Evolutionary conservation across 2,797 vertebrate species (phyloP).

Genomic region (Sebastes trivittatus): DNA sequence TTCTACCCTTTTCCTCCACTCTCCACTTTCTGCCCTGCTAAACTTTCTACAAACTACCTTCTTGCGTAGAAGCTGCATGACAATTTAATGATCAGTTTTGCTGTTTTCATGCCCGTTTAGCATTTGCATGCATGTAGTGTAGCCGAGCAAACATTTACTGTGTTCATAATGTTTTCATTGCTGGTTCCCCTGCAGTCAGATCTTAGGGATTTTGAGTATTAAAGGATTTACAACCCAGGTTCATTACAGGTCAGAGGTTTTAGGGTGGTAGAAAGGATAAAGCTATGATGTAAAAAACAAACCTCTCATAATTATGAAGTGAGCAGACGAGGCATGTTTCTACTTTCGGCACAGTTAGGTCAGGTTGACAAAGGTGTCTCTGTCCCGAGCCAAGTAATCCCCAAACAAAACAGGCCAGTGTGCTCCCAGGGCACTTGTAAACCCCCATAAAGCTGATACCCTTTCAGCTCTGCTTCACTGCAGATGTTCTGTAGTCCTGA

Average conservation of each 20-base stretch:
- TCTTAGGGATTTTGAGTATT: constrained; percentile 30
- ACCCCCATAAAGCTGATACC: constrained; percentile 23
- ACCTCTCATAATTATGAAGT: constrained; percentile 6
- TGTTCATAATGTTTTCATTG: background rate
- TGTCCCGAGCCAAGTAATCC: constrained; percentile 72
- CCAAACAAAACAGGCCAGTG: constrained; percentile 48
- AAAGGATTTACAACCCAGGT: constrained; percentile 29
- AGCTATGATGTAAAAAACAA: constrained; percentile 44
- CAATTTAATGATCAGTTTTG: background rate
- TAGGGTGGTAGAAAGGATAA: constrained; percentile 24
- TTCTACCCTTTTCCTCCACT: background rate
- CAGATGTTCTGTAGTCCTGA: background rate
- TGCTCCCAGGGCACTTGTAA: constrained; percentile 37
- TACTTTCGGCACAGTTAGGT: constrained; percentile 47
- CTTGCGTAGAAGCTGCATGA: constrained; percentile 14
- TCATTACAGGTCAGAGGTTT: constrained; percentile 49
- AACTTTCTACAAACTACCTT: background rate
- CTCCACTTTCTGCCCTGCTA: constrained; percentile 24
- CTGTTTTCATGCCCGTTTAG: background rate
- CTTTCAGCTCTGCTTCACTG: constrained; percentile 12
- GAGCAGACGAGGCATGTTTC: constrained; percentile 24
- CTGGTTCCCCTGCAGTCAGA: constrained; percentile 8
- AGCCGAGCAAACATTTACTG: constrained; percentile 1
- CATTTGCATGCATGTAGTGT: constrained; percentile 8
- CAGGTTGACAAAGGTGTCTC: constrained; percentile 71